Conservation (phyloP, 2,888 invertebrate species). For the Exephanes ischioxanthus region DNA sequence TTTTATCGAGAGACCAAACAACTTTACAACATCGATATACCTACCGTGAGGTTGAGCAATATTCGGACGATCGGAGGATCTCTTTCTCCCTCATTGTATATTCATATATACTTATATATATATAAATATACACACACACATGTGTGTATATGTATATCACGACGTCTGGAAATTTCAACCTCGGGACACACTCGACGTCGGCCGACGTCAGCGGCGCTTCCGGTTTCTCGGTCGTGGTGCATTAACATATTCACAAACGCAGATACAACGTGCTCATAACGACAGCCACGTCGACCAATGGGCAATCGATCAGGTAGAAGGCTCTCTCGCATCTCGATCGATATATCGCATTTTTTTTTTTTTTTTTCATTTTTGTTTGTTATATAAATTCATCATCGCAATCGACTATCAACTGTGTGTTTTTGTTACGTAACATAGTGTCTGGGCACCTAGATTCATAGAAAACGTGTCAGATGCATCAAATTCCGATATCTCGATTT, state of each 20-base stretch:
- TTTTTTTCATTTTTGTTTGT: slow-evolving; percentile 60
- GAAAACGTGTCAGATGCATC: slow-evolving; percentile 83
- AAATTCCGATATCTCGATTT: slow-evolving; percentile 78
- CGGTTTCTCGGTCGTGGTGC: slow-evolving; percentile 78
- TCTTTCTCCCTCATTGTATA: neutral
- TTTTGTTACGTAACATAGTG: slow-evolving; percentile 81
- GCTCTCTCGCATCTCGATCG: slow-evolving; percentile 77
- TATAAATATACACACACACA: slow-evolving; percentile 68
- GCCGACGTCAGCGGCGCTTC: slow-evolving; percentile 75
- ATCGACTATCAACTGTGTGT: slow-evolving; percentile 79
- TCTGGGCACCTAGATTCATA: slow-evolving; percentile 85
- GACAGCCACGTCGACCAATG: slow-evolving; percentile 83
- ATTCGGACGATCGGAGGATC: slow-evolving; percentile 69
- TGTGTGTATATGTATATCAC: slow-evolving; percentile 24
- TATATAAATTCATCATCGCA: slow-evolving; percentile 83
- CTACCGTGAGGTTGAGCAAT: slow-evolving; percentile 80
- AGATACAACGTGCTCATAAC: slow-evolving; percentile 83
- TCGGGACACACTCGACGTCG: slow-evolving; percentile 82
- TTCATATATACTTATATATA: neutral
- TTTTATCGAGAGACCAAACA: slow-evolving; percentile 82
- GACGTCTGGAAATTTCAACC: slow-evolving; percentile 83
- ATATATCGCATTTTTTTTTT: slow-evolving; percentile 74
- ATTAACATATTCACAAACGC: slow-evolving; percentile 81
- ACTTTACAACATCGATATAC: slow-evolving; percentile 82
- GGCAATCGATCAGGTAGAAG: slow-evolving; percentile 72